Conservation (phyloP, 2,113 vertebrate genomes). For the Trogon surrucura region DNA sequence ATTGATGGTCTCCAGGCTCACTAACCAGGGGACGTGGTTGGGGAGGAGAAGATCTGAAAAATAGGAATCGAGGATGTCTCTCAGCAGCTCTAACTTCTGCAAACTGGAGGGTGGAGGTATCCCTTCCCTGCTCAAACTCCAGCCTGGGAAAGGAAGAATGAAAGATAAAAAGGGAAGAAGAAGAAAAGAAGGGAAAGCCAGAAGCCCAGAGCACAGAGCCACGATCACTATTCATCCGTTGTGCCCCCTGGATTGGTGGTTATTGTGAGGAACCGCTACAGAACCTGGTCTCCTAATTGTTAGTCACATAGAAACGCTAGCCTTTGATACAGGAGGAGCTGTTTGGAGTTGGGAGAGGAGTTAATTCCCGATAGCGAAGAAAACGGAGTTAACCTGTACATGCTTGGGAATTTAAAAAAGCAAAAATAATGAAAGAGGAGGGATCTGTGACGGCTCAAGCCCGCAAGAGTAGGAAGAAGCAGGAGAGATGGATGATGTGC, state of each 20-base stretch:
- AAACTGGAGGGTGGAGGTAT: conserved; percentile 22
- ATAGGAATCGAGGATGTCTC: conserved; percentile 76
- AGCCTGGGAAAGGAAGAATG: conserved; percentile 6
- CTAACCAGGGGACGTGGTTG: conserved; percentile 80
- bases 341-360: neutral
- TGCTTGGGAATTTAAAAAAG: neutral
- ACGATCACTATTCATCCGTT: conserved; percentile 74
- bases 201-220: conserved; percentile 9
- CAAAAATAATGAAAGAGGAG: neutral
- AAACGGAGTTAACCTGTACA: conserved; percentile 10
- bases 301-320: conserved; percentile 66
- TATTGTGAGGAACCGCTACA: conserved; percentile 41
- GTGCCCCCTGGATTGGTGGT: conserved; percentile 53
- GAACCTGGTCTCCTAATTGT: conserved; percentile 75
- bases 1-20: conserved; percentile 86
- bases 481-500: neutral
- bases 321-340: conserved; percentile 71
- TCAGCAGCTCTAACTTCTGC: conserved; percentile 79
- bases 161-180: conserved; percentile 54
- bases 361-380: conserved; percentile 22
- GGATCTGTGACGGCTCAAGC: neutral
- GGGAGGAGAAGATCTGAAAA: conserved; percentile 62
- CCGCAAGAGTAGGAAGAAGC: neutral
- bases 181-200: conserved; percentile 41
- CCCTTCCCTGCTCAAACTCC: conserved; percentile 41